phyloP scores from a whole-genome alignment of 2,113 vertebrate genomes.

The Panthera leo region DNA sequence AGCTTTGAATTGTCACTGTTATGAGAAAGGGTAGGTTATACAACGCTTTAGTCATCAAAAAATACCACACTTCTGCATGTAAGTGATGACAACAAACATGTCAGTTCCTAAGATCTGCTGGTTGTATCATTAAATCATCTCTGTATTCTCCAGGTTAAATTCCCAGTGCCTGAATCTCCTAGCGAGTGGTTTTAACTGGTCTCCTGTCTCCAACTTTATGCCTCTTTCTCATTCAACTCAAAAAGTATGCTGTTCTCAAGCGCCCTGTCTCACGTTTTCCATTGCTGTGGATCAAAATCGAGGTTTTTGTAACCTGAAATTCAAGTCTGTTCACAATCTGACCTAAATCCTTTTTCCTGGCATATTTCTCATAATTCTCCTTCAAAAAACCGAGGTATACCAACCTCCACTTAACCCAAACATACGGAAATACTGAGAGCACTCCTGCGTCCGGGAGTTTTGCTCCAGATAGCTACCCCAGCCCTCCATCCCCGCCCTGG shows the following conservation, averaged over 20 bases:
- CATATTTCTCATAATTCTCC: neutral
- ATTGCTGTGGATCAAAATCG: neutral
- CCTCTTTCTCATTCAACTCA: neutral
- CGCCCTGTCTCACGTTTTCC: neutral
- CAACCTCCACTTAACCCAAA: too few species aligned
- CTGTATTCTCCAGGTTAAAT: neutral
- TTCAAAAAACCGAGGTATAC: neutral
- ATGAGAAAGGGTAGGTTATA: neutral
- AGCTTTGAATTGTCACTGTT: neutral
- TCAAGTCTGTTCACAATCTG: neutral
- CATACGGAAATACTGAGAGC: rapidly evolving
- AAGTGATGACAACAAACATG: neutral
- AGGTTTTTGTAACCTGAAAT: neutral
- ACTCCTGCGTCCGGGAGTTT: neutral
- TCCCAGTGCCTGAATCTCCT: neutral
- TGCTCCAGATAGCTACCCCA: too few species aligned
- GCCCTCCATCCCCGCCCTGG: too few species aligned
- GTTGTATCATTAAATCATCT: neutral
- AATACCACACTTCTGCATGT: neutral
- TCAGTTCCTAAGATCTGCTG: neutral
- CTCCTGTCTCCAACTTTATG: neutral
- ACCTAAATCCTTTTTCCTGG: neutral
- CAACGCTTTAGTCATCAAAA: neutral
- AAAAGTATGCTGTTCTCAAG: neutral
- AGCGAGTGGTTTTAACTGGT: neutral